phyloP scores from a whole-genome alignment of 2,113 vertebrate species.

The Salvator merianae region DNA sequence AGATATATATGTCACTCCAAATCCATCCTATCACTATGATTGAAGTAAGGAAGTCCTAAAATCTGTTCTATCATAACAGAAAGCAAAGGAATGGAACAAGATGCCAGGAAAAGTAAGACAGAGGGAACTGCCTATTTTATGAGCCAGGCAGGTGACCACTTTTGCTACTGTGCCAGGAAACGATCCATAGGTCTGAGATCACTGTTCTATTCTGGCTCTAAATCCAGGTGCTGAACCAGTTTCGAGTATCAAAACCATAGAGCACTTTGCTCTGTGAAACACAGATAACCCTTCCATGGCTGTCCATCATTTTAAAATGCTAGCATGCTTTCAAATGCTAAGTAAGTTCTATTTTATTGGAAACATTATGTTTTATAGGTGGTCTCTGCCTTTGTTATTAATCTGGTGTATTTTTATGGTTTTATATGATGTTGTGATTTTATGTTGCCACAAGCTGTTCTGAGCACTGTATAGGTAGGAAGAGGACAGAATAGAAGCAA shows the following conservation, averaged over 20 bases:
- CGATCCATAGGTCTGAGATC: neutral
- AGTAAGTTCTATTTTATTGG: neutral
- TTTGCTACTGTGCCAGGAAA: neutral
- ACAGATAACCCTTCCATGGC: neutral
- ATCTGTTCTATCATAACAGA: too few species aligned
- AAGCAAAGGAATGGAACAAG: too few species aligned
- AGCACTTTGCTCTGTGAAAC: neutral
- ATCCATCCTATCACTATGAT: too few species aligned
- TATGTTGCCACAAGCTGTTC: neutral
- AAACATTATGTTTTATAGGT: neutral
- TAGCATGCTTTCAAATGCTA: neutral
- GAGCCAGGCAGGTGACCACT: neutral
- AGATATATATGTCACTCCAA: too few species aligned
- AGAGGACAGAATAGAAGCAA: neutral
- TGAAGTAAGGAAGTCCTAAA: too few species aligned
- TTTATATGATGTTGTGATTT: neutral
- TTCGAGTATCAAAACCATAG: neutral
- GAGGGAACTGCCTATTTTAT: neutral
- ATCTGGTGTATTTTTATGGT: neutral
- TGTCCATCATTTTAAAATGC: neutral
- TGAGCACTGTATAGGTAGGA: neutral
- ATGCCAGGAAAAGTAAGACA: too few species aligned
- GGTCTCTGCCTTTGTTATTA: neutral
- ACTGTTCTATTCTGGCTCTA: neutral
- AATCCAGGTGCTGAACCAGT: neutral